Percentiles rank a stretch among this genome's conserved stretches.
These are phyloP conservation scores for Sesia apiformis DNA, from an alignment of 2,888 invertebrate genomes.

Conservation along the genomic window DNA sequence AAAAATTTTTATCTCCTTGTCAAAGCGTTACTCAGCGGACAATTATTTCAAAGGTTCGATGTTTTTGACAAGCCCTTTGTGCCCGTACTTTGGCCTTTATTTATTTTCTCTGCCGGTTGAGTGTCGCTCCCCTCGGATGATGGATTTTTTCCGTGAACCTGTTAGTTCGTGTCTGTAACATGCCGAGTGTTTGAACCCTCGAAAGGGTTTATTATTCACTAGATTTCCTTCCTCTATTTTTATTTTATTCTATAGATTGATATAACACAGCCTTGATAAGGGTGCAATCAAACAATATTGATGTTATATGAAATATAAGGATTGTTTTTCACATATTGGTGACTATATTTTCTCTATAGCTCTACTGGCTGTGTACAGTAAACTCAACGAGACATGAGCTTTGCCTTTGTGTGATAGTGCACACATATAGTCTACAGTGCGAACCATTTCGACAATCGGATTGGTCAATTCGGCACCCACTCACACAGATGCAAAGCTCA, in stretches of 20 bases:
- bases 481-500: too few relatives aligned
- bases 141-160: constrained; percentile 5
- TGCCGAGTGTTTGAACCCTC: not conserved
- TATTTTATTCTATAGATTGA: not conserved
- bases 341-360: too few relatives aligned
- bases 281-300: too few relatives aligned
- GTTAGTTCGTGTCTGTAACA: constrained; percentile 1
- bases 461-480: too few relatives aligned
- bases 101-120: constrained; percentile 10
- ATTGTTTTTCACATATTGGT: too few relatives aligned
- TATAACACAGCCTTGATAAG: too few relatives aligned
- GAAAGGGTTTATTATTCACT: not conserved
- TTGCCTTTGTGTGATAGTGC: too few relatives aligned
- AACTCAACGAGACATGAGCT: too few relatives aligned
- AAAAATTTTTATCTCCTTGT: constrained; percentile 14
- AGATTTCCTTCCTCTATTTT: not conserved
- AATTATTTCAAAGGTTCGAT: constrained; percentile 25
- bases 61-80: constrained; percentile 30
- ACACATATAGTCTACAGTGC: too few relatives aligned
- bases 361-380: too few relatives aligned
- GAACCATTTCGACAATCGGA: too few relatives aligned
- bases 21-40: constrained; percentile 7
- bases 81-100: constrained; percentile 11
- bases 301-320: too few relatives aligned
- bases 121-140: not conserved